Conservation (phyloP, 1,140 invertebrate genomes). For the Drosophila kanapiae region DNA sequence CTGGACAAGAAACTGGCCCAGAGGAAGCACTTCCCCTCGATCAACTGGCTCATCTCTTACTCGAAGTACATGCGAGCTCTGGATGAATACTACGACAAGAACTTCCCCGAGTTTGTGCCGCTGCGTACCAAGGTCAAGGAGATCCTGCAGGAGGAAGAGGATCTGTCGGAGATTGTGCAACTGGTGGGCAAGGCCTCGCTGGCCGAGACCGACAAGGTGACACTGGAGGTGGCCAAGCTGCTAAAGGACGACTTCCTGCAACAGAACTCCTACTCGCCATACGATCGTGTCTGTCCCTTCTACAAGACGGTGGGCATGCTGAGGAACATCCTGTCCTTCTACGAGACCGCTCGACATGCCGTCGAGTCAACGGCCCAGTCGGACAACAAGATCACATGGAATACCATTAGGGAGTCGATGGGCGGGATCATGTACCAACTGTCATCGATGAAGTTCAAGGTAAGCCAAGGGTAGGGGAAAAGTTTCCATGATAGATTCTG, state of each 20-base stretch:
- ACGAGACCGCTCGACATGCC: slow-evolving; percentile 98
- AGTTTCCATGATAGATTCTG: background rate
- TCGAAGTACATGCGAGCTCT: slow-evolving; percentile 99
- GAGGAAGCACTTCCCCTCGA: slow-evolving; percentile 99
- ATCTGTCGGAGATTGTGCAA: slow-evolving; percentile 99
- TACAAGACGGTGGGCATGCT: slow-evolving; percentile 99
- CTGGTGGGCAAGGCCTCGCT: slow-evolving; percentile 99
- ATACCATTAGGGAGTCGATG: slow-evolving; percentile 98
- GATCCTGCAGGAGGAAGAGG: slow-evolving; percentile 99
- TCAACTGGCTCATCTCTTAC: slow-evolving; percentile 99
- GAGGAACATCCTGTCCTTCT: slow-evolving; percentile 99
- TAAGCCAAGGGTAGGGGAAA: slow-evolving; percentile 79
- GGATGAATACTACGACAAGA: slow-evolving; percentile 99
- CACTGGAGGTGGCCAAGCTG: slow-evolving; percentile 98
- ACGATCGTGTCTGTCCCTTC: slow-evolving; percentile 99
- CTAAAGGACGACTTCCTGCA: slow-evolving; percentile 99
- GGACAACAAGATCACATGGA: slow-evolving; percentile 99
- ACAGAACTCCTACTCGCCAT: slow-evolving; percentile 98
- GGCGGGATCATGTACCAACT: slow-evolving; percentile 98
- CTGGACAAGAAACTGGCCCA: slow-evolving; percentile 99
- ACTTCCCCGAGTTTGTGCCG: slow-evolving; percentile 98
- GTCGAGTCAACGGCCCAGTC: slow-evolving; percentile 99
- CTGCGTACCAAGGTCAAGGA: slow-evolving; percentile 97
- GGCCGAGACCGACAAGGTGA: slow-evolving; percentile 99
- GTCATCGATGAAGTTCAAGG: slow-evolving; percentile 99